Conservation (phyloP, 1,140 invertebrate genomes). For the Brachionus asplanchnoidis region DNA sequence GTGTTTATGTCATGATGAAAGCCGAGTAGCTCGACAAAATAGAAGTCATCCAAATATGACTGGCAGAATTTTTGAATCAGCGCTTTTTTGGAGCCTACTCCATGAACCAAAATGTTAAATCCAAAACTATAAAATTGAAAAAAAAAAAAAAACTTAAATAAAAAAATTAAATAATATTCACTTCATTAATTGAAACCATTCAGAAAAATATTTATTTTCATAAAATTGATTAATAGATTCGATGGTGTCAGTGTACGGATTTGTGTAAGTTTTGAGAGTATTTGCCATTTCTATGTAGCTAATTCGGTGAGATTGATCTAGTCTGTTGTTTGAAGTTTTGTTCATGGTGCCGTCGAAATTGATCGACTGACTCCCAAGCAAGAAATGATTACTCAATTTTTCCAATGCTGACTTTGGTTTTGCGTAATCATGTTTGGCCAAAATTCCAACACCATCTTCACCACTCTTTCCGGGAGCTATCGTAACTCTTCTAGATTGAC, state of each 20-base stretch:
- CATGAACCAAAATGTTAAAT: slow-evolving; percentile 78
- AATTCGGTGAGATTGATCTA: slow-evolving; percentile 32
- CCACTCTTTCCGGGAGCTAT: background rate
- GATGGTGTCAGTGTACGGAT: background rate
- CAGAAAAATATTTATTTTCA: slow-evolving; percentile 22
- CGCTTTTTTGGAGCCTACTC: slow-evolving; percentile 77
- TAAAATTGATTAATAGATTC: background rate
- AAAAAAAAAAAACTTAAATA: background rate
- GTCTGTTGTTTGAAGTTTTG: slow-evolving; percentile 30
- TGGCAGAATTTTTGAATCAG: slow-evolving; percentile 72
- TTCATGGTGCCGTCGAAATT: background rate
- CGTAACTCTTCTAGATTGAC: background rate
- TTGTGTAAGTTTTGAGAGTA: background rate
- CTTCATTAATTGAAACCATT: slow-evolving; percentile 40
- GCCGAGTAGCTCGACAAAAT: slow-evolving; percentile 61
- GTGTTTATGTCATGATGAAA: slow-evolving; percentile 33
- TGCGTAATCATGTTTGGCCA: background rate
- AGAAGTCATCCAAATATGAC: slow-evolving; percentile 63
- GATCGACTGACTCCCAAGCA: background rate
- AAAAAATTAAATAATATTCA: background rate
- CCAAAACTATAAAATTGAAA: slow-evolving; percentile 64
- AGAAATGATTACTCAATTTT: slow-evolving; percentile 24
- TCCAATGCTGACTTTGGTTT: background rate
- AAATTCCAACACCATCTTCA: background rate
- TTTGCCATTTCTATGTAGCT: slow-evolving; percentile 34